Evolutionary conservation across 2,797 vertebrate genomes (phyloP), one percentile per base, ranked within the genome.

Genomic region (Muscicapa striata): DNA sequence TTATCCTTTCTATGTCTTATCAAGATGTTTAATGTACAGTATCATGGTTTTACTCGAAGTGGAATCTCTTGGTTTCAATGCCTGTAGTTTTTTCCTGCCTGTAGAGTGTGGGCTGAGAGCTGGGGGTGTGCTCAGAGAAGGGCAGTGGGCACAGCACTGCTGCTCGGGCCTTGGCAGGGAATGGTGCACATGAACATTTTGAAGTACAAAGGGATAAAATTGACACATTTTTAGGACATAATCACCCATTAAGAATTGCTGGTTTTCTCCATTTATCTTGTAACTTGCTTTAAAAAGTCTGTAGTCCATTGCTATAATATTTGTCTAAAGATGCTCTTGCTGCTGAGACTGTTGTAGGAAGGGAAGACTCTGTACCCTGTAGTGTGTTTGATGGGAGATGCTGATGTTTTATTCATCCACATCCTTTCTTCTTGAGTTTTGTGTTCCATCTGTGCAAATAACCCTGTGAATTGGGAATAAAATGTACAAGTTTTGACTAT

Each of bases 401-500:
- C 92, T 95, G 34, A 93, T 96, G 93, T 96, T 96, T 97, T 95
- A 91, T 97, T 96, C 85, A 94, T 93, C 90, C 93, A 57, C 93
- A 94, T 96, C 70, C 74, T 97, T 94, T 91, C 89, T 94, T 93
- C 94, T 94, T 95, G 93, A 94, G 91, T 95, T 96, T 97, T 96
- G 94, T 97, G 95, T 97, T 96, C 95, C 93, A 96, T 95, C 95
- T 97, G 95, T 97, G 94, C 95, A 94, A 96, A 95, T 93, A 96
- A 95, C 94, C 95, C 94, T 96, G 87, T 96, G 95, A 97, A 94
- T 90, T 87, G 93, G 95, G 95, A 97, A 97, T 96, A 97, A 97
- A 97, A 97, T 96, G 91, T 97, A 94, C 87, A 83, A 95, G 93
- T 96, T 97, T 97, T 97, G 95, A 94, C 95, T 96, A 96, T 90